phyloP scores from a whole-genome alignment of 2,113 vertebrate genomes.

The Cervus canadensis region DNA sequence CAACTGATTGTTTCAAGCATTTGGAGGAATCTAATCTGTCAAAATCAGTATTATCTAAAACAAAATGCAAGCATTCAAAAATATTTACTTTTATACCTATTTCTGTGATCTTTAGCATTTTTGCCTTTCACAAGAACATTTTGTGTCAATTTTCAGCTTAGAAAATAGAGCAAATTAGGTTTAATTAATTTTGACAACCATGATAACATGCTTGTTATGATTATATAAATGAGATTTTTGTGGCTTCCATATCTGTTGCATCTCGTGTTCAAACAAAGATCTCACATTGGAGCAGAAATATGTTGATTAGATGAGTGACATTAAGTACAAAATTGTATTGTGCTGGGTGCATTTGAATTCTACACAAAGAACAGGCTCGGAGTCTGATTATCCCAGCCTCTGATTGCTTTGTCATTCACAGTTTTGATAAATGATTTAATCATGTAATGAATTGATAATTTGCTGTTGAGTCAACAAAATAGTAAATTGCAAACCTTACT shows the following conservation, averaged over 20 bases:
- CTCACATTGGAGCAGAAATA: slow-evolving; percentile 54
- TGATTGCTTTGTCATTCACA: slow-evolving; percentile 63
- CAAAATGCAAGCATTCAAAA: background rate
- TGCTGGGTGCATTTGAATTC: slow-evolving; percentile 61
- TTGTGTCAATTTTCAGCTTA: slow-evolving; percentile 48
- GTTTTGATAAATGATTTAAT: slow-evolving; percentile 67
- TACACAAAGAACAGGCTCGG: slow-evolving; percentile 42
- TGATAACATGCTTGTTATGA: slow-evolving; percentile 56
- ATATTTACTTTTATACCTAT: background rate
- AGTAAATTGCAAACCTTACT: slow-evolving; percentile 44
- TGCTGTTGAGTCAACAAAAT: slow-evolving; percentile 64
- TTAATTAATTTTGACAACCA: slow-evolving; percentile 64
- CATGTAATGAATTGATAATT: slow-evolving; percentile 68
- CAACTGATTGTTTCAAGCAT: background rate
- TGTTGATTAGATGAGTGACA: slow-evolving; percentile 64
- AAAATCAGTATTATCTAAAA: slow-evolving; percentile 25
- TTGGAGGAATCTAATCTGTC: background rate
- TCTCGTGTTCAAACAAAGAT: slow-evolving; percentile 65
- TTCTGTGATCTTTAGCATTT: slow-evolving; percentile 39
- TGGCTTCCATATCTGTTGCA: slow-evolving; percentile 46
- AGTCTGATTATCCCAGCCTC: slow-evolving; percentile 57
- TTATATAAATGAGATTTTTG: slow-evolving; percentile 69
- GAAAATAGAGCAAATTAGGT: slow-evolving; percentile 51
- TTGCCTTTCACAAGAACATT: slow-evolving; percentile 17
- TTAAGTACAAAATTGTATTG: slow-evolving; percentile 65